These are phyloP conservation scores for Morpho achilles DNA, from an alignment of 2,888 invertebrate genomes.

Conservation along the genomic window DNA sequence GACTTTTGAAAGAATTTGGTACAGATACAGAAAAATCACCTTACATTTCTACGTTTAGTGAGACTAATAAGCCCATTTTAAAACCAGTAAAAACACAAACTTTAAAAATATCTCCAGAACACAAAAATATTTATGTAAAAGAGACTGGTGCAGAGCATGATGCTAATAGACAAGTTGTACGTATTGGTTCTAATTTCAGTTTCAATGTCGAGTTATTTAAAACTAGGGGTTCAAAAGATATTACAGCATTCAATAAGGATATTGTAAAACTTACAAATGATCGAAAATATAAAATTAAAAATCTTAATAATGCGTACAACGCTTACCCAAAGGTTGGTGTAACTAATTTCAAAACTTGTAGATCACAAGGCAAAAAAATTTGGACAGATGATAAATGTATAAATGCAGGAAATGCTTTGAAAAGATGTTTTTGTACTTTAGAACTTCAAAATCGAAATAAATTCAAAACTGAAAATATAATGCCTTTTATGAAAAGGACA, in stretches of 20 bases:
- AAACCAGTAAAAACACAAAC: constrained; percentile 16
- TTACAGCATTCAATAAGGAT: not conserved
- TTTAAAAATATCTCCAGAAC: not conserved
- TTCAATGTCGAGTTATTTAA: constrained; percentile 33
- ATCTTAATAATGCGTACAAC: constrained; percentile 2
- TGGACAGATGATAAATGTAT: constrained; percentile 31
- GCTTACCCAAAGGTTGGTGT: constrained; percentile 14
- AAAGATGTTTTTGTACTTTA: constrained; percentile 43
- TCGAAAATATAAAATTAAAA: constrained; percentile 9
- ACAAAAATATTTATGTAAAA: not conserved
- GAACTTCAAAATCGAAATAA: constrained; percentile 31
- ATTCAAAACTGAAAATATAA: constrained; percentile 11
- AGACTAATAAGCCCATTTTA: not conserved
- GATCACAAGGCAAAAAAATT: constrained; percentile 12
- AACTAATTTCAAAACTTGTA: constrained; percentile 10
- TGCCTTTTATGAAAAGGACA: not conserved
- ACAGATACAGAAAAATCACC: constrained; percentile 9
- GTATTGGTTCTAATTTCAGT: constrained; percentile 31
- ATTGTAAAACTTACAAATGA: not conserved
- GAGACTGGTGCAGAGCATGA: not conserved
- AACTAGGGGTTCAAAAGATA: constrained; percentile 8
- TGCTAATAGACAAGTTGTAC: constrained; percentile 23
- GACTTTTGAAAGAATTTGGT: constrained; percentile 9
- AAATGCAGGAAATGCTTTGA: constrained; percentile 32
- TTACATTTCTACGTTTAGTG: constrained; percentile 6